Conservation (phyloP, 35 echinoderm and acorn worm genomes). For the Ophioderma brevispina region DNA sequence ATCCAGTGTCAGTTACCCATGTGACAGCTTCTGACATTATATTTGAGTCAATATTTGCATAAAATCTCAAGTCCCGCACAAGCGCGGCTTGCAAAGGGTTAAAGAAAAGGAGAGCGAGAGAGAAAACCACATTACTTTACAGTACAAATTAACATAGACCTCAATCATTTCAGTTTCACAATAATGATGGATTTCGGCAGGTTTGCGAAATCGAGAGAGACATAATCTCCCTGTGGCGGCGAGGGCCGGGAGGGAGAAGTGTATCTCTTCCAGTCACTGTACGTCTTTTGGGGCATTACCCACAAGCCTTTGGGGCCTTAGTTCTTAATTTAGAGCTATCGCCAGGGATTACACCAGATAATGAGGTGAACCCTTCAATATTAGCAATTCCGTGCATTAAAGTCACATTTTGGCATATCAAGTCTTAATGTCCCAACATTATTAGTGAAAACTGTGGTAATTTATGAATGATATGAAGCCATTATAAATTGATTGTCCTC, state of each 20-base stretch:
- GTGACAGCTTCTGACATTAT: neutral
- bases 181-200: neutral
- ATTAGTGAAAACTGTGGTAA: neutral
- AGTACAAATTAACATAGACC: neutral
- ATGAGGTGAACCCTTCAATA: neutral
- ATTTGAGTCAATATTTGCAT: slow-evolving; percentile 10
- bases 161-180: neutral
- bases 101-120: neutral
- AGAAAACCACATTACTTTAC: neutral
- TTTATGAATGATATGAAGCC: neutral
- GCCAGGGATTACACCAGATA: neutral
- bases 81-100: no score
- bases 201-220: neutral
- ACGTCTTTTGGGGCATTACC: neutral
- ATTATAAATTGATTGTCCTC: neutral
- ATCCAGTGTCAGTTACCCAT: neutral
- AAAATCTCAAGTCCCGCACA: neutral
- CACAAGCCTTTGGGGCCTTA: neutral
- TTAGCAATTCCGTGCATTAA: neutral
- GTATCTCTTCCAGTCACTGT: neutral
- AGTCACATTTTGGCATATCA: slow-evolving; percentile 1
- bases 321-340: neutral
- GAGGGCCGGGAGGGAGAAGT: neutral
- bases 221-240: neutral
- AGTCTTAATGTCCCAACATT: neutral